phyloP scores from a whole-genome alignment of 2,113 vertebrate genomes.

The Eurypyga helias region DNA sequence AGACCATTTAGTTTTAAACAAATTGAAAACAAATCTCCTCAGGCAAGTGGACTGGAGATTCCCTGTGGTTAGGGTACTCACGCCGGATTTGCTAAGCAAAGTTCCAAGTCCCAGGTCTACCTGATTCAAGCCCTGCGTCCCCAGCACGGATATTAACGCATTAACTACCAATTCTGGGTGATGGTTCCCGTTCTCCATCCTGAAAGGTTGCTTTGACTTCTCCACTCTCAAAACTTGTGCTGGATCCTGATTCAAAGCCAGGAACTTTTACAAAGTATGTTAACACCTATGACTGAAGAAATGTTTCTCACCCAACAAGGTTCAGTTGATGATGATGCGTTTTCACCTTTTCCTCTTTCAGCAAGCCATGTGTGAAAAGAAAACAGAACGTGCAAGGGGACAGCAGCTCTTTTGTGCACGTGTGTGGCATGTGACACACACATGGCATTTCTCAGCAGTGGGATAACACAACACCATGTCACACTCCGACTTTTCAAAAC shows the following conservation, averaged over 20 bases:
- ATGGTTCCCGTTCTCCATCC: background rate
- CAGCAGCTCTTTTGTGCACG: background rate
- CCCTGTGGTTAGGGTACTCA: background rate
- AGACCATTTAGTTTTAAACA: background rate
- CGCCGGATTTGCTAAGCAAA: background rate
- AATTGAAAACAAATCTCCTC: background rate
- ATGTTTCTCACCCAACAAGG: background rate
- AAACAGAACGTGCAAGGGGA: background rate
- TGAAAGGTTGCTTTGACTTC: background rate
- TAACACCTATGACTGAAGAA: background rate
- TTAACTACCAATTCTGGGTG: background rate
- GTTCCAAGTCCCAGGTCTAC: background rate
- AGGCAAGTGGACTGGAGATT: background rate
- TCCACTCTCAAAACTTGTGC: background rate
- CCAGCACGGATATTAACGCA: background rate
- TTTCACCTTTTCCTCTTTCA: background rate
- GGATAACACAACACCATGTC: background rate
- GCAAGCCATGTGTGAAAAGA: background rate
- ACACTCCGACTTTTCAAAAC: background rate
- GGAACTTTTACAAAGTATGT: background rate
- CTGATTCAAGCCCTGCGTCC: background rate
- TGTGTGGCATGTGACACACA: background rate
- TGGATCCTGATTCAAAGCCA: accelerated
- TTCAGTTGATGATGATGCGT: background rate
- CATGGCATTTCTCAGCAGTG: background rate